Evolutionary conservation across 2,113 vertebrate species (phyloP).

Genomic region (Pipra filicauda): DNA sequence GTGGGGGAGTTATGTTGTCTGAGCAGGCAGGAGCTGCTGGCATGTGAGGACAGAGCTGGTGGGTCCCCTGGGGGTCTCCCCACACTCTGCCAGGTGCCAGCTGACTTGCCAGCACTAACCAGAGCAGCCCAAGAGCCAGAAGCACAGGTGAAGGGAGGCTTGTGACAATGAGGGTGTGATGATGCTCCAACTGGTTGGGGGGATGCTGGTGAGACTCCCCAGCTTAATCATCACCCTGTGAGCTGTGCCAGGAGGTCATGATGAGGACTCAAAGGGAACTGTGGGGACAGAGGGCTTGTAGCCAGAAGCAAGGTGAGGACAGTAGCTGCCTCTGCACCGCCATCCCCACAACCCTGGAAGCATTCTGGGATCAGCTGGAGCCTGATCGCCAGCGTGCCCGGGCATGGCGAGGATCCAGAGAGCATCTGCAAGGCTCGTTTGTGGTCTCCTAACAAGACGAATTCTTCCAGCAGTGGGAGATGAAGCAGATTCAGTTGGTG

Average conservation of each 20-base stretch:
- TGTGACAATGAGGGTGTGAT: neutral
- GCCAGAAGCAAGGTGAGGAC: neutral
- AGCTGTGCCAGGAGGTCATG: neutral
- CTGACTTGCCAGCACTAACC: neutral
- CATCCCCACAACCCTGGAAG: neutral
- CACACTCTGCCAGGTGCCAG: neutral
- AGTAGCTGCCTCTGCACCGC: neutral
- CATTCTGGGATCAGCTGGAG: neutral
- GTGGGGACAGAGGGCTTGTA: neutral
- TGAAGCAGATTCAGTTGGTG: slow-evolving; percentile 19
- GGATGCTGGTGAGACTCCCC: neutral
- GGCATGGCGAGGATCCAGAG: neutral
- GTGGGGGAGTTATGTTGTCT: neutral
- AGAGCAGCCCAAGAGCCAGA: fast-evolving
- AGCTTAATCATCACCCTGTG: neutral
- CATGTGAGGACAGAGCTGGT: fast-evolving
- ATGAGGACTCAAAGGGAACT: neutral
- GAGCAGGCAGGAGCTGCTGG: neutral
- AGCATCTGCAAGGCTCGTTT: neutral
- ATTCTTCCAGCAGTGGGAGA: neutral
- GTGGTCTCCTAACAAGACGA: neutral
- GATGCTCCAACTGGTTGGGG: neutral
- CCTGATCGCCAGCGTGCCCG: fast-evolving
- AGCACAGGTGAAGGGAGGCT: neutral
- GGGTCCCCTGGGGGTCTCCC: neutral